phyloP scores from a whole-genome alignment of 2,797 vertebrate species.

The Lerista edwardsae region DNA sequence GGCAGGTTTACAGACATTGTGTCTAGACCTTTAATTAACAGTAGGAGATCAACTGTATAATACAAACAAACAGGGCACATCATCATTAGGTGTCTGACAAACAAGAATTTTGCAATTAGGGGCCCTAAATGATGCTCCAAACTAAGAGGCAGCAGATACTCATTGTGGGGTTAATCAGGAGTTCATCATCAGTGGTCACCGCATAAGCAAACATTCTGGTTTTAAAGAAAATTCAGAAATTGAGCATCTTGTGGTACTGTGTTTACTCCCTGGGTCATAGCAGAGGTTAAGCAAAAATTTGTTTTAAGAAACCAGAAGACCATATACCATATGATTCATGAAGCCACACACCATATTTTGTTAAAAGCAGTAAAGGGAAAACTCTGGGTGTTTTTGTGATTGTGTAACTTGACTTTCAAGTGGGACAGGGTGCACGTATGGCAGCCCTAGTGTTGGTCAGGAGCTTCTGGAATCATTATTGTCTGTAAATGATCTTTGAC shows the following conservation, averaged over 20 bases:
- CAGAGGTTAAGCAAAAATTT: slow-evolving; percentile 79
- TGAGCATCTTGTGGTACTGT: slow-evolving; percentile 69
- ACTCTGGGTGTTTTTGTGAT: not conserved
- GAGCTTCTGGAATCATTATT: not conserved
- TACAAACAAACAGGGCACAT: slow-evolving; percentile 58
- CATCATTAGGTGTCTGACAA: slow-evolving; percentile 63
- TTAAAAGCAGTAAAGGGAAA: slow-evolving; percentile 26
- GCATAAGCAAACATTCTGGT: slow-evolving; percentile 76
- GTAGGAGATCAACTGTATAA: slow-evolving; percentile 63
- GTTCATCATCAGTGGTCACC: slow-evolving; percentile 72
- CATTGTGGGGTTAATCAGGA: slow-evolving; percentile 59
- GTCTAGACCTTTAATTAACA: slow-evolving; percentile 75
- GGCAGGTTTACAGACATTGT: slow-evolving; percentile 72
- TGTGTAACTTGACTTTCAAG: slow-evolving; percentile 8
- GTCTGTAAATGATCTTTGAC: not conserved
- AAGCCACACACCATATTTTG: slow-evolving; percentile 22
- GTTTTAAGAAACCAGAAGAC: slow-evolving; percentile 66
- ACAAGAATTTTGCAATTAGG: slow-evolving; percentile 59
- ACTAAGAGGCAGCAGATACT: slow-evolving; percentile 68
- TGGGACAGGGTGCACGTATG: slow-evolving; percentile 1
- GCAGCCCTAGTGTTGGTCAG: slow-evolving; percentile 38
- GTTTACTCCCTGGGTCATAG: slow-evolving; percentile 74
- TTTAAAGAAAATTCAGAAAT: slow-evolving; percentile 73
- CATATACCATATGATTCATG: slow-evolving; percentile 36
- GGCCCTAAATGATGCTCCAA: slow-evolving; percentile 56